phyloP scores from a whole-genome alignment of 2,113 vertebrate species.

The Odontesthes bonariensis region DNA sequence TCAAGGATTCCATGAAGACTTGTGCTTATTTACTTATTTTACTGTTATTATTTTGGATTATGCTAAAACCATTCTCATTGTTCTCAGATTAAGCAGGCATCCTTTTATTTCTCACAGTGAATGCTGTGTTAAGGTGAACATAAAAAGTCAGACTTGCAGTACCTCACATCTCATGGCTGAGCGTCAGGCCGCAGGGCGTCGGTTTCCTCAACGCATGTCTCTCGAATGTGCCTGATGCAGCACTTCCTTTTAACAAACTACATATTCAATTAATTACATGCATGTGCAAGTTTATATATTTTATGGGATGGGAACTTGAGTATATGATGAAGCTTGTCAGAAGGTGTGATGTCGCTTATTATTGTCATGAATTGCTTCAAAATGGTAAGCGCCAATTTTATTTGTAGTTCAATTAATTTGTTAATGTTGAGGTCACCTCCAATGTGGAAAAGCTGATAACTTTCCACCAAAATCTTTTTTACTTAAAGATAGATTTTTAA shows the following conservation, averaged over 20 bases:
- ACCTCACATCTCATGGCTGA: neutral
- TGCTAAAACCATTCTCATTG: too few relatives aligned
- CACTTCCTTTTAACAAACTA: slow-evolving; percentile 5
- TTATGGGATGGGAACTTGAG: neutral
- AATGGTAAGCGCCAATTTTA: too few relatives aligned
- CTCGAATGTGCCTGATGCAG: slow-evolving; percentile 21
- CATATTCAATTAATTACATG: slow-evolving; percentile 1
- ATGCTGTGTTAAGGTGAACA: too few relatives aligned
- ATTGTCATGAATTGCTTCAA: neutral
- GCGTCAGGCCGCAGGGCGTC: neutral
- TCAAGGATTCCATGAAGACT: neutral
- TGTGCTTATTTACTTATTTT: neutral
- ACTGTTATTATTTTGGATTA: too few relatives aligned
- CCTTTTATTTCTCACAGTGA: too few relatives aligned
- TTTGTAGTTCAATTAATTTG: too few relatives aligned
- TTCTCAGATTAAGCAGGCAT: too few relatives aligned
- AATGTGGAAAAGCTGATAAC: too few relatives aligned
- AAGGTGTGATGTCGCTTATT: neutral
- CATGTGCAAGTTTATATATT: slow-evolving; percentile 29
- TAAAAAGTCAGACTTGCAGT: neutral
- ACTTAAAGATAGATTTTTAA: neutral
- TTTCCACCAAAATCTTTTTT: neutral
- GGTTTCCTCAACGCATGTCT: neutral
- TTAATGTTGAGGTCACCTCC: too few relatives aligned
- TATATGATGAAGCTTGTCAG: neutral